Percentiles rank a stretch among this genome's conserved stretches.
phyloP scores from a whole-genome alignment of 2,113 vertebrate species.

The Percina caprodes region DNA sequence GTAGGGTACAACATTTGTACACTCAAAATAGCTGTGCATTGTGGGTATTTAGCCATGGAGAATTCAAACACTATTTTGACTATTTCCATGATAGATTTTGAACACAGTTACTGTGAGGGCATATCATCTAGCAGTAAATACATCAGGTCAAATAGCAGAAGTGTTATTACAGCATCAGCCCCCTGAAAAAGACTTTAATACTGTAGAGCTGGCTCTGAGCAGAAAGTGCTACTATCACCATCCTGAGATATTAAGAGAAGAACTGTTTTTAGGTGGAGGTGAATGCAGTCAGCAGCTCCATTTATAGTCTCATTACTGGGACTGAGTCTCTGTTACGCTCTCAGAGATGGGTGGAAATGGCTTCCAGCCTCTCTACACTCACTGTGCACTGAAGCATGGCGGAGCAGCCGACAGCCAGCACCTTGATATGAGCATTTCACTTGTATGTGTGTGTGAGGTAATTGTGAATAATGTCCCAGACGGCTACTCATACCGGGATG shows the following conservation, averaged over 20 bases:
- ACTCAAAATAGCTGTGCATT: too few species aligned
- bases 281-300: constrained; percentile 43
- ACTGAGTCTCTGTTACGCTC: constrained; percentile 39
- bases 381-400: constrained; percentile 36
- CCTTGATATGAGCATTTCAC: too few species aligned
- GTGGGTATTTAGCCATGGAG: too few species aligned
- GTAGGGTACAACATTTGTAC: too few species aligned
- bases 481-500: background rate
- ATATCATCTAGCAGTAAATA: background rate
- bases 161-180: background rate
- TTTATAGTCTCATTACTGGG: constrained; percentile 65
- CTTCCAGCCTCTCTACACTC: constrained; percentile 37
- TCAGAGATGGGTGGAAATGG: constrained; percentile 52
- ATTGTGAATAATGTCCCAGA: too few species aligned
- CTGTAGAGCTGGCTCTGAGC: background rate
- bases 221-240: constrained; percentile 28
- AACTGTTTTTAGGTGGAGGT: constrained; percentile 31
- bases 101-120: background rate
- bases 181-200: background rate
- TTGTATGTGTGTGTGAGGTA: too few species aligned
- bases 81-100: too few species aligned
- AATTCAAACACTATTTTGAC: too few species aligned
- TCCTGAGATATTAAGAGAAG: constrained; percentile 23
- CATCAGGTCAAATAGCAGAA: background rate
- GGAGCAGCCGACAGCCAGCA: constrained; percentile 10